Evolutionary conservation across 2,888 invertebrate species (phyloP), one percentile per base, ranked within the genome.

Genomic region (Taphrorychus bicolor): DNA sequence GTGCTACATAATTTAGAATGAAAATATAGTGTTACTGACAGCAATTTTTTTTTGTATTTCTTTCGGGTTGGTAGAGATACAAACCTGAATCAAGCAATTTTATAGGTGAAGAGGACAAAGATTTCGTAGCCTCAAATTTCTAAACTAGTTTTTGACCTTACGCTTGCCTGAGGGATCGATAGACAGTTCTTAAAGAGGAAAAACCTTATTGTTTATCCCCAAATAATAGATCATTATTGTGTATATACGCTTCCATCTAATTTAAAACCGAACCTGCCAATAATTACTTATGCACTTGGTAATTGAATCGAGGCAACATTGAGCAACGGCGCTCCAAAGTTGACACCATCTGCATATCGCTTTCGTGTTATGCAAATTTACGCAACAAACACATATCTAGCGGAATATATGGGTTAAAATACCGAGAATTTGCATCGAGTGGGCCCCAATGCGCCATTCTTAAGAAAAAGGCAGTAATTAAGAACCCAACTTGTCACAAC

Each of bases 401-500:
- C 32, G 32, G n/a, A 32, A 32, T 32, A 32, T 32, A 32, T 32
- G 32, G 32, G 32, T 32, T 32, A 32, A 32, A 32, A 32, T 32
- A 32, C 32, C 11, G 7, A 32, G 32, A 32, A 32, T 32, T 32
- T 32, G 32, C 32, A 32, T 32, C 2, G 23, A 5, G 16, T n/a
- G 24, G 14, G 40, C 21, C 40, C 45, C 18, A 42, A 42, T 42
- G 21, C 42, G 14, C 19, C 21, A 57, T 24, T 16, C 18, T 59
- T 18, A 32, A 16, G 23, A 48, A 58, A 58, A 45, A 4, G 59
- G 16, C 48, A 59, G 49, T 45, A 57, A 57, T 57, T 57, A 57
- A 21, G 21, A 23, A 9, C 45, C 32, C 45, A 52, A 51, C 51
- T 41, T 41, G 40, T 52, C 41, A 49, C 18, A 19, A 49, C 52